These are phyloP conservation scores for Zygogramma bicolorata DNA, from an alignment of 2,888 invertebrate species.

Conservation along the genomic window DNA sequence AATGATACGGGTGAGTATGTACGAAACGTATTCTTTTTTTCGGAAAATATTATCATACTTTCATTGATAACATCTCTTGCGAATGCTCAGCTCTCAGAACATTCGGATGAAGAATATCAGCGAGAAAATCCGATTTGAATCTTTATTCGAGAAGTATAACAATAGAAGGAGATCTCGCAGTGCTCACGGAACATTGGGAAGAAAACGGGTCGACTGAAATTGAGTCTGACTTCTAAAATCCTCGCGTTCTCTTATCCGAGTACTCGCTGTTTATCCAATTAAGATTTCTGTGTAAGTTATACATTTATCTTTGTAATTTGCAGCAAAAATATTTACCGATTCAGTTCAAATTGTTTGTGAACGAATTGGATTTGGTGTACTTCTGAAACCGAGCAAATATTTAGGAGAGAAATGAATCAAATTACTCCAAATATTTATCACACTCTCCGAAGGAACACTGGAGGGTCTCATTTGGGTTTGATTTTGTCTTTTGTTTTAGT, in stretches of 20 bases:
- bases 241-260: constrained; percentile 26
- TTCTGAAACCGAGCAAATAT: background rate
- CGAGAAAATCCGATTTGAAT: no score
- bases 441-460: background rate
- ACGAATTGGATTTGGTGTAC: background rate
- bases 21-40: no score
- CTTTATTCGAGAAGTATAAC: background rate
- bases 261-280: constrained; percentile 36
- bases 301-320: constrained; percentile 36
- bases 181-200: background rate
- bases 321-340: constrained; percentile 32
- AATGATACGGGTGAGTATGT: no score
- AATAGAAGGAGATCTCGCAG: background rate
- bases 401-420: background rate
- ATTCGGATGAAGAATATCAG: no score
- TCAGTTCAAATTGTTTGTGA: constrained; percentile 15
- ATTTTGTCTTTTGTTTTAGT: no score
- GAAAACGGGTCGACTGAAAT: constrained; percentile 11
- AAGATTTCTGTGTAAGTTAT: constrained; percentile 37
- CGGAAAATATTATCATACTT: no score
- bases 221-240: constrained; percentile 5
- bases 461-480: no score
- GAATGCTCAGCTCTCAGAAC: no score
- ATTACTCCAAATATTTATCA: background rate
- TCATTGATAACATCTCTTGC: no score